phyloP scores from a whole-genome alignment of 53 echinoderm and acorn worm species.

The Echinometra lucunter region DNA sequence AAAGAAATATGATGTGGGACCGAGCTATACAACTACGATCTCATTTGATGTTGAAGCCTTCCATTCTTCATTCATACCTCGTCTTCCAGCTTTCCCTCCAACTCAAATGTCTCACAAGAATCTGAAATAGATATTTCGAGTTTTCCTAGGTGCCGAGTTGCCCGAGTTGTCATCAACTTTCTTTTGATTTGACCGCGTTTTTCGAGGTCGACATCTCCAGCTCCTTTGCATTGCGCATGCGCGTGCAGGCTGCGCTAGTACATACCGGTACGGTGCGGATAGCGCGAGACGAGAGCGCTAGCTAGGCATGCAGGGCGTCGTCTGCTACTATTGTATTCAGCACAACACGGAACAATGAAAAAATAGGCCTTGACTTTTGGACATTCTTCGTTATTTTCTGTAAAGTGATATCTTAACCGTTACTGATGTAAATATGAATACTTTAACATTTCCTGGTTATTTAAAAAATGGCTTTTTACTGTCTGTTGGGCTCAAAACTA shows the following conservation, averaged over 20 bases:
- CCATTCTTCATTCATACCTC: conserved; percentile 32
- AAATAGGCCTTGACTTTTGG: background rate
- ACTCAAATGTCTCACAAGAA: conserved; percentile 67
- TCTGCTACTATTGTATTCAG: background rate
- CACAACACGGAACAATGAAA: background rate
- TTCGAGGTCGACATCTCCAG: too few relatives aligned
- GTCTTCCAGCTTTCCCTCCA: conserved; percentile 73
- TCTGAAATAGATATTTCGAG: conserved; percentile 60
- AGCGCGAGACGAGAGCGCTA: too few relatives aligned
- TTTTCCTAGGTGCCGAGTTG: background rate
- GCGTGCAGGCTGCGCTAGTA: too few relatives aligned
- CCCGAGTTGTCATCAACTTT: conserved; percentile 1
- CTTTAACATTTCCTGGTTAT: background rate
- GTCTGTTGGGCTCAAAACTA: background rate
- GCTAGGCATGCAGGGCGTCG: background rate
- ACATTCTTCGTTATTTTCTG: background rate
- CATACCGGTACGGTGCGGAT: too few relatives aligned
- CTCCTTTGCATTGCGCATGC: too few relatives aligned
- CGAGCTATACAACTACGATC: background rate
- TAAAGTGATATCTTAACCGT: background rate
- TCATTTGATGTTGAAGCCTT: background rate
- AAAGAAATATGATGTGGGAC: background rate
- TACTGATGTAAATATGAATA: background rate
- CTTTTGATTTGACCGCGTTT: background rate
- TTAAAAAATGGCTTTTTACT: background rate